A percentile compares a stretch with the other conserved stretches of the same genome.
Conservation (phyloP, 2,113 vertebrate species). For the Pardalotus punctatus region DNA sequence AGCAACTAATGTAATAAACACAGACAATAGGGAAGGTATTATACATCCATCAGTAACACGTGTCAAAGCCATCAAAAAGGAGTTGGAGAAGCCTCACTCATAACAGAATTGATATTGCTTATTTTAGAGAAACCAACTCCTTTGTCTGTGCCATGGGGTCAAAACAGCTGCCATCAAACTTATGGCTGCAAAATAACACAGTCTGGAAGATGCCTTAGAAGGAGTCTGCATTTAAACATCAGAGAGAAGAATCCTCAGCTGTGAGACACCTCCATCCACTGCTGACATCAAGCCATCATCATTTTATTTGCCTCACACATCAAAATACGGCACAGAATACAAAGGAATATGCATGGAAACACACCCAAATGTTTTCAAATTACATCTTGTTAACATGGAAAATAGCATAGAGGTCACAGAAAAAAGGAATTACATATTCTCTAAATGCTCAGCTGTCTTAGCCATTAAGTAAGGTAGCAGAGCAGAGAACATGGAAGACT, state of each 20-base stretch:
- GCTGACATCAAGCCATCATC: not conserved
- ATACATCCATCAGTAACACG: rapidly evolving
- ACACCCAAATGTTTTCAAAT: not conserved
- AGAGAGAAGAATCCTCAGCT: not conserved
- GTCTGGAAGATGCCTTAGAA: not conserved
- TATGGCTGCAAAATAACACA: not conserved
- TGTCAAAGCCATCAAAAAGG: not conserved
- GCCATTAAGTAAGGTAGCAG: not conserved
- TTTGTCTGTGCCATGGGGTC: not conserved
- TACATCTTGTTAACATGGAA: not conserved
- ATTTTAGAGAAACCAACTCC: not conserved
- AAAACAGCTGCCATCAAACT: not conserved
- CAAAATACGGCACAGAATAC: not conserved
- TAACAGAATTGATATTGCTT: not conserved
- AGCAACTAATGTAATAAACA: not conserved
- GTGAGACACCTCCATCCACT: not conserved
- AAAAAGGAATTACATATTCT: not conserved
- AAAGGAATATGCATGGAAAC: not conserved
- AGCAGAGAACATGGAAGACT: not conserved
- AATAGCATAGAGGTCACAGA: not conserved
- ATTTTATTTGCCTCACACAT: not conserved
- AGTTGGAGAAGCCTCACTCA: not conserved
- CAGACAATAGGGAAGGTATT: not conserved
- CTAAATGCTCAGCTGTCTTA: not conserved
- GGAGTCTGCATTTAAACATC: not conserved